Evolutionary conservation across 2,113 vertebrate genomes (phyloP), one percentile per base, ranked within the genome.

Genomic region (Colinus virginianus): DNA sequence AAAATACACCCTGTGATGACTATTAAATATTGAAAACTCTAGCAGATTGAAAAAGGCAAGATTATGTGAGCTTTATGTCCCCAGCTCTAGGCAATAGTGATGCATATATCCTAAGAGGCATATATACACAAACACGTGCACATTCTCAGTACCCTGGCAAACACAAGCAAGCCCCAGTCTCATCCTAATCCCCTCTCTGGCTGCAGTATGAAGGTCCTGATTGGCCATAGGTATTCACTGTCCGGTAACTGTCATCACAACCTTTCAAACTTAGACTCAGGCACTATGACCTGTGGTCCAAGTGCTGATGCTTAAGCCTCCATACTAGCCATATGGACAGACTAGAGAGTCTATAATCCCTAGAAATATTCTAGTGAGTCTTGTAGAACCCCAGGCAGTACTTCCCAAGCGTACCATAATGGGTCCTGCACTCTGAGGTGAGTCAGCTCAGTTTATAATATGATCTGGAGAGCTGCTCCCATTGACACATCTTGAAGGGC

Each of bases 1-100:
- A 72, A 66, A 78, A 55, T 67, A 11, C 20, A 72, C 17, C 21
- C 26, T 20, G 28, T 32, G 51, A 53, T 18, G 26, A 66, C 51
- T 84, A 19, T 26, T 59, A 66, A n/a, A 28, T 46, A 5, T 1
- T 78, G 43, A 30, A 38, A 61, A 26, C 66, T 34, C 15, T 46
- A 45, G 51, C 15, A 59, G 38, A 11, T 36, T 1, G 2, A n/a
- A 2, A 30, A 28, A 45, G 15, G 12, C 0, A 2, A 72, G 36
- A 12, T n/a, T 46, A 28, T 18, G 28, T 14, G 22, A 40, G 32
- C 14, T 45, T 25, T 5, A 1, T 20, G 49, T 64, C 8, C 7
- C 21, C 42, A 32, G 34, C 25, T 71, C 43, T 26, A 11, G 45
- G 15, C 15, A 78, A 18, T 5, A 14, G 49, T 6, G 43, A 51